Base-by-base conservation (phyloP, 2,888 invertebrate genomes). In the Spisula subtruncata region DNA sequence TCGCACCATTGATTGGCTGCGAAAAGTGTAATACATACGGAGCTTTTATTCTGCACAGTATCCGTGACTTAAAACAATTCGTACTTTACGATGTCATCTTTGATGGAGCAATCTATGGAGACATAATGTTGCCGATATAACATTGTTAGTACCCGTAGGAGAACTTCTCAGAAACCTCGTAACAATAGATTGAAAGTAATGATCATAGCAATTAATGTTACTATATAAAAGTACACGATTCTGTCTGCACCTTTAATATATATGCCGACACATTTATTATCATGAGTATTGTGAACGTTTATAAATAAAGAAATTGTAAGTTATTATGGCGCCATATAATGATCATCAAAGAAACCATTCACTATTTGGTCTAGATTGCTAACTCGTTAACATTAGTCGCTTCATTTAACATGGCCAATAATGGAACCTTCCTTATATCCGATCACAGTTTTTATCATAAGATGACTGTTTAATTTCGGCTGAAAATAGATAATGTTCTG, bases 391-490 rank as follows among this genome's bases (percentile, higher is more conserved):
- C 12, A 32, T 75, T 75, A 35, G 32, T 25, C 35, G 75, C 32
- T 32, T 75, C 75, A 75, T 75, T 75, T 32, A 75, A 32, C 32
- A 32, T 75, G 35, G 75, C 75, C 75, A 75, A 35, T 75, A 75
- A 75, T 75, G 32, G 35, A 75, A 16, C 35, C 35, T 18, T 32
- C 10, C 29, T 75, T 32, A 60, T 35, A 32, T 14, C 32, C 12
- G 35, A 35, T 35, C 16, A 32, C 75, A 16, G 16, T 75, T 75
- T n/a, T 75, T 75, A 75, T 75, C 75, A 35, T 75, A 32, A 75
- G 35, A 75, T 75, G 35, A 75, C 35, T 75, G 75, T 35, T 75
- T 75, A 75, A 75, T 75, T 75, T 25, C 25, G 75, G 35, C 75
- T 75, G 35, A 75, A 75, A 35, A 35, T 18, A 75, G 75, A 75